Conservation (phyloP, 2,888 invertebrate genomes). For the Meta bourneti region DNA sequence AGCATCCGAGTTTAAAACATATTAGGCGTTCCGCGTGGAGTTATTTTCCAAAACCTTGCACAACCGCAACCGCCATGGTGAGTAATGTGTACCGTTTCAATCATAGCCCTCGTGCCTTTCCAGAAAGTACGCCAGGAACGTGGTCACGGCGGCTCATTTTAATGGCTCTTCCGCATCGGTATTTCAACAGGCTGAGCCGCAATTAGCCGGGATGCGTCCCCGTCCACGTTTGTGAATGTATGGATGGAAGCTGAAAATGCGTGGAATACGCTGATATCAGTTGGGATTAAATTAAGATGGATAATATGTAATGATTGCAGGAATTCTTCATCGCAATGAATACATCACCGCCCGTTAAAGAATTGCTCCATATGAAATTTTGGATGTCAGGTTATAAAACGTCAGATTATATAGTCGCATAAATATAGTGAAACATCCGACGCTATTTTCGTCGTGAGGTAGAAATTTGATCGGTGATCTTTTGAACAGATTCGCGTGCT, state of each 20-base stretch:
- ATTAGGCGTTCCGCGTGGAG: slow-evolving; percentile 42
- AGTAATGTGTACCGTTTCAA: slow-evolving; percentile 66
- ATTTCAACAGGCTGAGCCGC: slow-evolving; percentile 20
- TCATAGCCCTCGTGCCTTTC: slow-evolving; percentile 33
- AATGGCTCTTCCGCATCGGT: slow-evolving; percentile 41
- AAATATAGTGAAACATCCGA: too few species aligned
- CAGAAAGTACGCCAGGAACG: slow-evolving; percentile 49
- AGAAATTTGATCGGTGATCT: too few species aligned
- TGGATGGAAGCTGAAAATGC: neutral
- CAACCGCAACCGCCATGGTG: slow-evolving; percentile 30
- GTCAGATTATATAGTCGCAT: too few species aligned
- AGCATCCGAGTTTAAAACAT: slow-evolving; percentile 61
- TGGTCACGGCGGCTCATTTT: neutral
- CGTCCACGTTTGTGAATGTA: neutral
- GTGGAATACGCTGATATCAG: neutral
- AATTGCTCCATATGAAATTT: too few species aligned
- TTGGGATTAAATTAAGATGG: neutral
- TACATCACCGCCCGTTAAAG: too few species aligned
- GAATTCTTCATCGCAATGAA: too few species aligned
- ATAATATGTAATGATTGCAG: neutral
- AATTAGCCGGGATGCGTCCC: slow-evolving; percentile 28
- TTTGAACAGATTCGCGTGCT: too few species aligned
- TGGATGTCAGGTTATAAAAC: too few species aligned
- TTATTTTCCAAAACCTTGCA: slow-evolving; percentile 43
- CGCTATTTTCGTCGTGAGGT: too few species aligned